Evolutionary conservation across 2,888 invertebrate species (phyloP), one percentile per base, ranked within the genome.

Genomic region (Caradrina kadenii): DNA sequence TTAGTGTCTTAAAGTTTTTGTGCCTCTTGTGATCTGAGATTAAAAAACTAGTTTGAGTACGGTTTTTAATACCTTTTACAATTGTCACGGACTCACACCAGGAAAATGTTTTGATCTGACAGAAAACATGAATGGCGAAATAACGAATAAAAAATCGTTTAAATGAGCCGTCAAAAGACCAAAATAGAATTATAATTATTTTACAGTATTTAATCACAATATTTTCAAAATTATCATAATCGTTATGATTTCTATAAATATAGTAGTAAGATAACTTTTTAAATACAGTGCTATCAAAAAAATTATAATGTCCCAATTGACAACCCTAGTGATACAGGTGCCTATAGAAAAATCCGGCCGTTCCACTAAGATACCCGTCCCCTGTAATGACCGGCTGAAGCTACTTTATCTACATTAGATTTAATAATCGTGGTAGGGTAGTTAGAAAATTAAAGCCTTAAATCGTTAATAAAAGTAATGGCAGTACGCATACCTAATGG

Each of bases 331-430:
- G 49, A 64, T 77, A 84, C 81, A 83, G 80, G 82, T 85, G 86
- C 70, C 58, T 79, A 64, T 63, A 84, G 81, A 87, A 87, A 85
- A 87, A 85, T 87, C 88, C 84, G 71, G 85, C 79, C 80, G 72
- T 76, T 76, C 87, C 79, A 84, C 87, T 83, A 82, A 79, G 80
- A 77, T 85, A 84, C 86, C 69, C 73, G 86, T 78, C 73, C 61
- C 58, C 50, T 54, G 70, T 48, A 65, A 73, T 62, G 55, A 62
- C 71, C 53, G 52, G 73, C 71, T 73, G 63, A 69, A 59, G 58
- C 61, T 72, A 60, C 70, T 72, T 69, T 81, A 76, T 70, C 74
- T 74, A 77, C 69, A 76, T 77, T 73, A 83, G 69, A 71, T 80
- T 83, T 85, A 81, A 83, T 85, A 85, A 83, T 71, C 70, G 56